phyloP scores from a whole-genome alignment of 2,888 invertebrate genomes.

The Drosophila peninsularis region DNA sequence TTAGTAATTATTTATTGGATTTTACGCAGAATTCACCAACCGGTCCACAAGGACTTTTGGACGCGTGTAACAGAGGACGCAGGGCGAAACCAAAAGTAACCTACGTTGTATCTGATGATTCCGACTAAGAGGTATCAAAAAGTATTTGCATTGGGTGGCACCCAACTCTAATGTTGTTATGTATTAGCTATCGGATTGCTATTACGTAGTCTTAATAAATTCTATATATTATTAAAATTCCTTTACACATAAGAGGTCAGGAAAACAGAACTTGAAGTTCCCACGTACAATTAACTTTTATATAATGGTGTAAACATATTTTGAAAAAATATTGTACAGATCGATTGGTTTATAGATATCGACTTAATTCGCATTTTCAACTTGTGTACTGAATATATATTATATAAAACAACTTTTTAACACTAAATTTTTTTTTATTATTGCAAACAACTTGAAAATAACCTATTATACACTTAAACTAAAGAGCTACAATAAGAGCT shows the following conservation, averaged over 20 bases:
- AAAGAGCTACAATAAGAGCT: slow-evolving; percentile 52
- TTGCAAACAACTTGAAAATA: slow-evolving; percentile 18
- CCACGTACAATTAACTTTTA: too few relatives aligned
- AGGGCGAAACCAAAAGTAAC: slow-evolving; percentile 12
- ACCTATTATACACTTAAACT: slow-evolving; percentile 51
- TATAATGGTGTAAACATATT: not conserved
- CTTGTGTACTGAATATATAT: not conserved
- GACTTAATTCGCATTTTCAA: not conserved
- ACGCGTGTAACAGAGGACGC: slow-evolving; percentile 27
- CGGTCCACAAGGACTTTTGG: slow-evolving; percentile 35
- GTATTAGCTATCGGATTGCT: not conserved
- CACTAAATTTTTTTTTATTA: slow-evolving; percentile 44
- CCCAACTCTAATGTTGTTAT: not conserved
- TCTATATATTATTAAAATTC: not conserved
- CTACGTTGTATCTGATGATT: slow-evolving; percentile 61
- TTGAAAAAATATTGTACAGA: not conserved
- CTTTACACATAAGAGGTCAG: not conserved
- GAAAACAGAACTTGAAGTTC: not conserved
- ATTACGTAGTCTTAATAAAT: not conserved
- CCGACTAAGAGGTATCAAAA: slow-evolving; percentile 43
- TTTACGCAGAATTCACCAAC: slow-evolving; percentile 34
- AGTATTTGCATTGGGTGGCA: not conserved
- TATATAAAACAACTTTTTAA: slow-evolving; percentile 1
- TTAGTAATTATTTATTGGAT: not conserved
- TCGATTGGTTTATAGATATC: not conserved